Evolutionary conservation across 2,888 invertebrate genomes (phyloP), one percentile per base, ranked within the genome.

Genomic region (Capitulum mitella): DNA sequence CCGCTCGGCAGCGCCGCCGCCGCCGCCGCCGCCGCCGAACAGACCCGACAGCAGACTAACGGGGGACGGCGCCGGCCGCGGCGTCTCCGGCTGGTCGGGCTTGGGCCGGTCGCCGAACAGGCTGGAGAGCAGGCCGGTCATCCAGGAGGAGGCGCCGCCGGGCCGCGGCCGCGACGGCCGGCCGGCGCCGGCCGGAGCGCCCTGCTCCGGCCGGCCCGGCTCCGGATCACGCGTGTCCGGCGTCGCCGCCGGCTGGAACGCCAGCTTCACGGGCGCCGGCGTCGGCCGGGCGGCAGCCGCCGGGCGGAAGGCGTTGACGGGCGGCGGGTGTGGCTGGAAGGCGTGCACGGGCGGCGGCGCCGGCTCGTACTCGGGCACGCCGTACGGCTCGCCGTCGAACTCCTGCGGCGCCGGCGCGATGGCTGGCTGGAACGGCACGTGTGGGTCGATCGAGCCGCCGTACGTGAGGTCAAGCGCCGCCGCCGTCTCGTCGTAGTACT

Each of bases 331-430:
- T 1, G 70, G 70, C 3, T 37, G 70, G 70, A 70, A 70, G 26
- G 70, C 70, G 70, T 70, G 37, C 37, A 37, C 37, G 6, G 70
- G 70, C 8, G 70, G 70, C 26, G 70, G 70, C 26, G 19, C 70
- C 70, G 70, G 70, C 40, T 70, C 70, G 70, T 70, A 70, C 70
- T 37, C 70, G 26, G 70, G 70, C 19, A 70, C 26, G 26, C 70
- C 40, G 70, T 37, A 37, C 37, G 70, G 8, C 26, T 40, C 70
- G 37, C 19, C 16, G 1, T 64, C 32, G 58, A 58, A 58, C 58
- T n/a, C 22, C 0, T 10, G 58, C 29, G 58, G 58, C 29, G 58
- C 58, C n/a, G 58, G n/a, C 10, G 58, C 58, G 58, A 58, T 14
- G n/a, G 58, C n/a, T 10, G 58, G n/a, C 58, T 58, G 29, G 58